Conservation (phyloP, 2,797 vertebrate species). For the Nannoperca australis region DNA sequence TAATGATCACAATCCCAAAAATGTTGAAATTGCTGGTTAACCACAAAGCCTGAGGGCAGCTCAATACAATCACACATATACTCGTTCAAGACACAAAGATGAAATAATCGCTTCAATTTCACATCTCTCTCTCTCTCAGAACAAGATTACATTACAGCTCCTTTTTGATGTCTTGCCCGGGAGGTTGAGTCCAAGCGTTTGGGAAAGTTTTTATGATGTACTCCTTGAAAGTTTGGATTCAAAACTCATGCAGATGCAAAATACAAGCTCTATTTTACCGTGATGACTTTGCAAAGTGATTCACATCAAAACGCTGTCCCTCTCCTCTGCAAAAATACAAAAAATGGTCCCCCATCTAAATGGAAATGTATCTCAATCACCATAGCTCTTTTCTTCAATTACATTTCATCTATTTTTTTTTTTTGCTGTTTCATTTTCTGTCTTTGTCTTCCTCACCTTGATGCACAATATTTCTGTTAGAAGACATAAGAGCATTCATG, state of each 20-base stretch:
- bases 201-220: conserved; percentile 58
- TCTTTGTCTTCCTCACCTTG: conserved; percentile 8
- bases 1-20: conserved; percentile 58
- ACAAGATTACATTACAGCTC: conserved; percentile 70
- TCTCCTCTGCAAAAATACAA: conserved; percentile 60
- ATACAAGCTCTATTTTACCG: conserved; percentile 59
- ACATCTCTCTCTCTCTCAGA: conserved; percentile 66
- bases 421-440: conserved; percentile 35
- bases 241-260: conserved; percentile 63
- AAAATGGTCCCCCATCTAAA: conserved; percentile 81
- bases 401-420: conserved; percentile 44
- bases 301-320: conserved; percentile 68
- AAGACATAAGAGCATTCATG: background rate
- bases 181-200: conserved; percentile 57
- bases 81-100: conserved; percentile 64
- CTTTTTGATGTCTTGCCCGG: conserved; percentile 72
- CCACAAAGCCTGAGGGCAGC: conserved; percentile 56
- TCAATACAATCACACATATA: conserved; percentile 47
- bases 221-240: conserved; percentile 72
- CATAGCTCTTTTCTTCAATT: conserved; percentile 45
- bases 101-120: conserved; percentile 76
- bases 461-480: conserved; percentile 25
- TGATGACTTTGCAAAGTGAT: conserved; percentile 69
- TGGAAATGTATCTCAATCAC: conserved; percentile 83
- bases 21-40: conserved; percentile 68